Conservation (phyloP, 2,888 invertebrate genomes). For the Rhorus exstirpatorius region DNA sequence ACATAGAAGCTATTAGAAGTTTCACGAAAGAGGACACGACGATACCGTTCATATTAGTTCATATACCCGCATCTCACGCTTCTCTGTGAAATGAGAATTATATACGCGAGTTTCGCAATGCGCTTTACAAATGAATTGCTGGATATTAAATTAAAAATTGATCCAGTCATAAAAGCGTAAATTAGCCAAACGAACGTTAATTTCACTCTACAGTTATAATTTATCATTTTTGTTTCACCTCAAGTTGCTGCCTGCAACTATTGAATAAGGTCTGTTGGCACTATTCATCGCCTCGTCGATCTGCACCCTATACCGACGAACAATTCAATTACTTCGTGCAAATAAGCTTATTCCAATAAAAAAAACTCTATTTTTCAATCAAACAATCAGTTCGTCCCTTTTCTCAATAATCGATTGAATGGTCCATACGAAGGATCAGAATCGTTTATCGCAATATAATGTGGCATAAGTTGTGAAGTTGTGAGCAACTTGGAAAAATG, state of each 20-base stretch:
- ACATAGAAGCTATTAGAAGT: constrained; percentile 47
- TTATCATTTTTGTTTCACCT: constrained; percentile 6
- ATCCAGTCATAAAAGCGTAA: neutral
- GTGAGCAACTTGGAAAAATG: neutral
- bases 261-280: neutral
- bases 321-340: neutral
- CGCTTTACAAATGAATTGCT: constrained; percentile 32
- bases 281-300: neutral
- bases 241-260: too few species aligned
- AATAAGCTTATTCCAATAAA: neutral
- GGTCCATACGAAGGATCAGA: neutral
- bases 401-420: neutral
- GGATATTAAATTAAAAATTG: constrained; percentile 23
- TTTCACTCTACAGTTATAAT: neutral
- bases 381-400: neutral
- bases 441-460: neutral
- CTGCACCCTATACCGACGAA: neutral
- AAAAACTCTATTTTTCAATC: neutral
- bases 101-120: constrained; percentile 17
- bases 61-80: constrained; percentile 49
- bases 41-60: constrained; percentile 35
- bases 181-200: neutral
- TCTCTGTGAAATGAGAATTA: constrained; percentile 39
- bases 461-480: too few species aligned
- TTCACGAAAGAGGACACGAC: constrained; percentile 25